Evolutionary conservation across 2,113 vertebrate genomes (phyloP), one percentile per base, ranked within the genome.

Genomic region (Atlantisia rogersi): DNA sequence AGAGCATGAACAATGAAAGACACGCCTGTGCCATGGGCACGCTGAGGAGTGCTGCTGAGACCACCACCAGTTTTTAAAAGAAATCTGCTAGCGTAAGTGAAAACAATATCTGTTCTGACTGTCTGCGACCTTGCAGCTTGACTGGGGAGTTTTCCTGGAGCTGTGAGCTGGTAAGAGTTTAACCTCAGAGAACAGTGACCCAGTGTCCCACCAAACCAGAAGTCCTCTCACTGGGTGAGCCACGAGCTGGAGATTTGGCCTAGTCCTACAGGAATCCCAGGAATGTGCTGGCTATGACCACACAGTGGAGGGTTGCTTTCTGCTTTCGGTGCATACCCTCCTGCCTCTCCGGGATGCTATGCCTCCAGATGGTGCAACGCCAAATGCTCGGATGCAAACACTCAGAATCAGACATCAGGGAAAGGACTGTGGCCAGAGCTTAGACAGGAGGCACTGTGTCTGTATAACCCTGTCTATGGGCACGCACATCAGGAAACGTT

Each of bases 181-280:
- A 55, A 81, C 32, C 60, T 63, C 46, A 46, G 52, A 55, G 63
- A 91, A 83, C 50, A 90, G 82, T n/a, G 79, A 11, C 39, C 40
- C 28, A 19, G 28, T 86, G 87, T 20, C 71, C 82, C 82, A 89
- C 12, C 63, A 70, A 42, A 69, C 1, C 67, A 67, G 69, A 64
- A 80, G 71, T 9, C 25, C 25, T 82, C 75, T 44, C 15, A 2
- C 10, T 0, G 2, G 25, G 20, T 31, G 39, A 69, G 42, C 19
- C 64, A 50, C 0, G 46, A 64, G 52, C 4, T 71, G 56, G 25
- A 35, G 37, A 39, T 8, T 6, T 63, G 70, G 65, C 24, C 68
- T 76, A 60, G 80, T 50, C 53, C 50, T 77, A 52, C 56, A 90
- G 76, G 88, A 94, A 86, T 94, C 22, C 64, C 80, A 62, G 93